Percentiles rank a stretch among this genome's conserved stretches.
Evolutionary conservation across 2,113 vertebrate species (phyloP).

Genomic region (Tetraodon nigroviridis): DNA sequence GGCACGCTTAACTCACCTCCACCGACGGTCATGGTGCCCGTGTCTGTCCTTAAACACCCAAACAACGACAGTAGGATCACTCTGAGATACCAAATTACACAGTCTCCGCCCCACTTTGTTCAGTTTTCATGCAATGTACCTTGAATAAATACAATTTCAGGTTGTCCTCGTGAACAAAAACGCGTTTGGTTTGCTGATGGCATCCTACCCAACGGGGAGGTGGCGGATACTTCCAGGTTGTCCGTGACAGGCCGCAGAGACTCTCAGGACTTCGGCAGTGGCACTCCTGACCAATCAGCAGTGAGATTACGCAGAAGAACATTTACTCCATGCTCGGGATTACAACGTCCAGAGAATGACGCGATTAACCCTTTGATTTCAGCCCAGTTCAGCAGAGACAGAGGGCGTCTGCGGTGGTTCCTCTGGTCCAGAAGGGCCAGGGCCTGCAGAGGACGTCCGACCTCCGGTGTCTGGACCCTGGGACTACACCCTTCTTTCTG

Average conservation of each 20-base stretch:
- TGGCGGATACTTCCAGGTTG: slow-evolving; percentile 84
- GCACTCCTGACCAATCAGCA: slow-evolving; percentile 38
- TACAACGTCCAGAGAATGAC: too few species aligned
- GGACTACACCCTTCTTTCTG: slow-evolving; percentile 78
- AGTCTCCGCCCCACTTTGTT: neutral
- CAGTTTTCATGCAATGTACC: too few species aligned
- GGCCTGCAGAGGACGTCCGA: slow-evolving; percentile 49
- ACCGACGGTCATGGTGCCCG: slow-evolving; percentile 79
- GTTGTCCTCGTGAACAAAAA: slow-evolving; percentile 82
- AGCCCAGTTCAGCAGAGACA: slow-evolving; percentile 30
- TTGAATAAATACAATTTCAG: slow-evolving; percentile 51
- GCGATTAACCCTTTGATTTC: slow-evolving; percentile 8
- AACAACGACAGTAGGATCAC: slow-evolving; percentile 76
- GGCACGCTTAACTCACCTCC: slow-evolving; percentile 77
- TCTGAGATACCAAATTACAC: neutral
- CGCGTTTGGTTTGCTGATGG: slow-evolving; percentile 96
- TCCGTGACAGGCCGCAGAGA: slow-evolving; percentile 73
- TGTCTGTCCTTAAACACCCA: slow-evolving; percentile 85
- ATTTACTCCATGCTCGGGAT: neutral
- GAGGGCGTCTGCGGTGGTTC: slow-evolving; percentile 13
- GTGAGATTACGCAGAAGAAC: slow-evolving; percentile 7
- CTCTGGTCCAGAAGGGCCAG: slow-evolving; percentile 32
- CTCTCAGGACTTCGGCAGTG: slow-evolving; percentile 75
- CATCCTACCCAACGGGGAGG: slow-evolving; percentile 90
- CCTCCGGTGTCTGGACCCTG: slow-evolving; percentile 62